Evolutionary conservation across 2,797 vertebrate genomes (phyloP).

Genomic region (Hyperoplus immaculatus): DNA sequence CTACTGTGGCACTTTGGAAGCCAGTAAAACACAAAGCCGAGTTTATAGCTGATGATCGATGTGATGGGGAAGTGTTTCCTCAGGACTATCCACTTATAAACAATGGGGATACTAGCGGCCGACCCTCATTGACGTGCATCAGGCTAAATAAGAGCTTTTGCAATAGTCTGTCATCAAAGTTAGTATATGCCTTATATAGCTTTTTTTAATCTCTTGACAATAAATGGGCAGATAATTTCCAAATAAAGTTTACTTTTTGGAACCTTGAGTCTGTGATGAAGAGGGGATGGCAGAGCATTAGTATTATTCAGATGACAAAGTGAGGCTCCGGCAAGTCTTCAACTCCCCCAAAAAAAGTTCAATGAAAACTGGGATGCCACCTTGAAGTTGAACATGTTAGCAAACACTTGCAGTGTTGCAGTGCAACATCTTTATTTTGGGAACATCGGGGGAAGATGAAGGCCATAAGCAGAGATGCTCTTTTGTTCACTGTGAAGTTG

Average conservation of each 20-base stretch:
- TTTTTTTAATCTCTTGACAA: neutral
- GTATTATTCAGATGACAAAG: slow-evolving; percentile 32
- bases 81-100: slow-evolving; percentile 37
- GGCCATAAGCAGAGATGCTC: neutral
- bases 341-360: slow-evolving; percentile 3
- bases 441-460: neutral
- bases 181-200: neutral
- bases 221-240: neutral
- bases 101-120: neutral
- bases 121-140: neutral
- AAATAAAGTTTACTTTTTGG: neutral
- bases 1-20: slow-evolving; percentile 27
- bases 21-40: slow-evolving; percentile 37
- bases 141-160: slow-evolving; percentile 3
- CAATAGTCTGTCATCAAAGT: slow-evolving; percentile 32
- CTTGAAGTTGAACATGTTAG: slow-evolving; percentile 33
- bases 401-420: neutral
- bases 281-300: slow-evolving; percentile 27
- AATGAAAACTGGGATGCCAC: slow-evolving; percentile 28
- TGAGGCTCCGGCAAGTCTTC: slow-evolving; percentile 17
- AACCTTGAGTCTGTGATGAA: slow-evolving; percentile 32
- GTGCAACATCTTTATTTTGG: slow-evolving; percentile 18
- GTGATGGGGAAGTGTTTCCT: slow-evolving; percentile 30
- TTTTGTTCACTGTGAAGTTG: neutral
- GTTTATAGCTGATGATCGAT: slow-evolving; percentile 24